These are phyloP conservation scores for Podilymbus podiceps DNA, from an alignment of 2,113 vertebrate species.

Conservation along the genomic window DNA sequence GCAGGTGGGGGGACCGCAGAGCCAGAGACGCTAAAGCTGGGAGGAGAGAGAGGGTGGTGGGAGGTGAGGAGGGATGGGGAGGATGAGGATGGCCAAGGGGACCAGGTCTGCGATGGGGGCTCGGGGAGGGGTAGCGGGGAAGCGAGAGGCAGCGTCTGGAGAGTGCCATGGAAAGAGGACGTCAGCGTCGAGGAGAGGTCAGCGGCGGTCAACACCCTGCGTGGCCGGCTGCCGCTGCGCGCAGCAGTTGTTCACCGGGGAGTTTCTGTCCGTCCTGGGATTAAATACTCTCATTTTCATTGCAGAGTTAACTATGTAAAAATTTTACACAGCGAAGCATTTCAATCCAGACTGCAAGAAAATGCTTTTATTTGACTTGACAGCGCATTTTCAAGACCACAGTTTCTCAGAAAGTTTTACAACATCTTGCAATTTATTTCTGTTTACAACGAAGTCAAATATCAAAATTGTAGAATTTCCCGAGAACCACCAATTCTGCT, in stretches of 20 bases:
- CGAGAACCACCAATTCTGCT: not conserved
- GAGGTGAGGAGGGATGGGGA: not conserved
- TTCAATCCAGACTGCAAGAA: not conserved
- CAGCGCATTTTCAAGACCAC: not conserved
- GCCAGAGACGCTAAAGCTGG: not conserved
- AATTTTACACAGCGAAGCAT: fast-evolving
- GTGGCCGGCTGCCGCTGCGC: fast-evolving
- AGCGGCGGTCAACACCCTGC: fast-evolving
- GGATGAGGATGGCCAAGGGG: not conserved
- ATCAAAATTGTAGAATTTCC: not conserved
- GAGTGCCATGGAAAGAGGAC: fast-evolving
- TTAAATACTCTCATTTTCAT: not conserved
- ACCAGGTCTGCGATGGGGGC: fast-evolving
- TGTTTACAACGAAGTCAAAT: not conserved
- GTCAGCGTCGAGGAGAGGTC: not conserved
- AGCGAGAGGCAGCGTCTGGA: fast-evolving
- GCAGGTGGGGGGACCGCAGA: fast-evolving
- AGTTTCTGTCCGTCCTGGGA: not conserved
- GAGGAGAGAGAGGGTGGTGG: not conserved
- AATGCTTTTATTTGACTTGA: not conserved
- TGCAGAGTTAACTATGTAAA: not conserved
- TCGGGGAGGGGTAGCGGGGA: not conserved
- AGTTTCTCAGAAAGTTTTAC: not conserved
- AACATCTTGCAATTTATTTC: not conserved
- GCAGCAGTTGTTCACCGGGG: not conserved